These are phyloP conservation scores for Corythornis leucogaster DNA, from an alignment of 2,797 vertebrate genomes.

Conservation along the genomic window DNA sequence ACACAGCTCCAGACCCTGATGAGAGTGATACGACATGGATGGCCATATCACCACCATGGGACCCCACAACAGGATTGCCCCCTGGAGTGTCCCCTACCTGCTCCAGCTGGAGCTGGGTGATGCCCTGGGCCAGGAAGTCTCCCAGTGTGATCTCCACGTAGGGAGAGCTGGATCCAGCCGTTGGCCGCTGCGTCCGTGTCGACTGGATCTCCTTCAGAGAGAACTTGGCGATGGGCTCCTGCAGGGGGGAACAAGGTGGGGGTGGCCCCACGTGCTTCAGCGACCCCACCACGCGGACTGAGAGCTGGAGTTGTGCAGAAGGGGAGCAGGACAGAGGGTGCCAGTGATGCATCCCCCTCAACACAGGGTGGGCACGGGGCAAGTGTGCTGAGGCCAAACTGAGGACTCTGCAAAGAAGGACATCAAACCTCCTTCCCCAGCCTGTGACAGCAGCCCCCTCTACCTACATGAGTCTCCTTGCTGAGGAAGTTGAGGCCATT, in stretches of 20 bases:
- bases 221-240: conserved; percentile 88
- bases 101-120: conserved; percentile 94
- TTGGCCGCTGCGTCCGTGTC: conserved; percentile 89
- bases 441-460: neutral
- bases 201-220: conserved; percentile 94
- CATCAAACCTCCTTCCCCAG: neutral
- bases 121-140: conserved; percentile 86
- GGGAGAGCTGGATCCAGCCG: conserved; percentile 90
- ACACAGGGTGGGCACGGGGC: too few species aligned
- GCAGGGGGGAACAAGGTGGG: neutral
- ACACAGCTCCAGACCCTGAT: conserved; percentile 93
- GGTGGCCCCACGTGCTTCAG: accelerated
- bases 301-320: accelerated
- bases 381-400: neutral
- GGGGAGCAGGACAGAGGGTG: neutral
- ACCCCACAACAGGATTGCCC: neutral
- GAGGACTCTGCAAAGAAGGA: neutral
- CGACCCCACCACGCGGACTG: accelerated
- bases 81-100: conserved; percentile 79
- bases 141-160: conserved; percentile 94
- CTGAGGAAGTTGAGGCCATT: conserved; percentile 94
- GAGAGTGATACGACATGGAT: accelerated
- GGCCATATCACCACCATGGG: accelerated
- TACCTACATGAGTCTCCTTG: conserved; percentile 91
- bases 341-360: too few species aligned